A percentile compares a stretch with the other conserved stretches of the same genome.
Evolutionary conservation across 2,797 vertebrate species (phyloP).

Genomic region (Alcedo atthis): DNA sequence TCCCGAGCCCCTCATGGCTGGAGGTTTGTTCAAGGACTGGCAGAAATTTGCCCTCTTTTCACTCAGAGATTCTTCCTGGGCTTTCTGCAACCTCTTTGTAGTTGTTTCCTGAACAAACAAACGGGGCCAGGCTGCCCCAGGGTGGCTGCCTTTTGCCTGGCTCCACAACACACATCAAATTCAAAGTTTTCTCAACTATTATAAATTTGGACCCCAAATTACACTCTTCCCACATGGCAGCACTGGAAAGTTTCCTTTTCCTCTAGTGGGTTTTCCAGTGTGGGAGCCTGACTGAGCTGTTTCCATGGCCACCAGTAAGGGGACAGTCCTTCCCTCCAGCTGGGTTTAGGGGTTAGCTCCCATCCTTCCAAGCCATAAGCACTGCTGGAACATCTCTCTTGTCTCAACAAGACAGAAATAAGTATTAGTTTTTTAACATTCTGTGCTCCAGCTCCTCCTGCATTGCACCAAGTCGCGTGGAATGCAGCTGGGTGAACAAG

Average conservation of each 20-base stretch:
- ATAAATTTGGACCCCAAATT: background rate
- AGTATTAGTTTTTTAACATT: background rate
- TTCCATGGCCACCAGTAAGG: background rate
- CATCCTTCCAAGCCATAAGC: background rate
- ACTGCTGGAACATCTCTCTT: background rate
- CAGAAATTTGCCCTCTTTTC: background rate
- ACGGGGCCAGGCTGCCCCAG: background rate
- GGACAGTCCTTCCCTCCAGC: constrained; percentile 8
- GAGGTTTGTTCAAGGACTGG: background rate
- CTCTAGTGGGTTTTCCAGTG: constrained; percentile 14
- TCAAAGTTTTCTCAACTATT: constrained; percentile 3
- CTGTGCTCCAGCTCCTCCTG: background rate
- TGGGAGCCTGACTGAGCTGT: background rate
- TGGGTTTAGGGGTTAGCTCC: constrained; percentile 20
- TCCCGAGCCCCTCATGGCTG: background rate
- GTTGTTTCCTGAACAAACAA: background rate
- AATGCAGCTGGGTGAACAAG: background rate
- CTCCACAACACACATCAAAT: background rate
- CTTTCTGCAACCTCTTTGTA: background rate
- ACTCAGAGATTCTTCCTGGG: background rate
- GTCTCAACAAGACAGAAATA: background rate
- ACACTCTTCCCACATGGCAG: background rate
- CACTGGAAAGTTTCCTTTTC: background rate
- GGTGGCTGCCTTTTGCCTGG: background rate
- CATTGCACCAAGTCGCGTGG: background rate